Evolutionary conservation across 1,140 invertebrate genomes (phyloP).

Genomic region (Ephestia elutella): DNA sequence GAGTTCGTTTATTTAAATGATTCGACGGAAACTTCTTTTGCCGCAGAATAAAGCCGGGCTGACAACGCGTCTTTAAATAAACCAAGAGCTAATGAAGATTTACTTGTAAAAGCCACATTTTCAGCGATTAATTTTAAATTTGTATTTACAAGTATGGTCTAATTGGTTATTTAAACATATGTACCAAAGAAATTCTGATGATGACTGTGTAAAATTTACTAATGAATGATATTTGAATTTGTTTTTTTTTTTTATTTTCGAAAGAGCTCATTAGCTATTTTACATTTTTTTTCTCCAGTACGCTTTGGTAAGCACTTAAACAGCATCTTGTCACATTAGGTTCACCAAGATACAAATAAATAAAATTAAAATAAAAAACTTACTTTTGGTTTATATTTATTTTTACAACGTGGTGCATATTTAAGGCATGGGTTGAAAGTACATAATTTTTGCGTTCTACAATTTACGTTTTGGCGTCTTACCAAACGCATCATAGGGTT

Average conservation of each 20-base stretch:
- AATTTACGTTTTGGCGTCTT: no score
- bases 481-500: no score
- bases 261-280: no score
- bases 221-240: neutral
- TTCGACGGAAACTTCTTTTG: constrained; percentile 63
- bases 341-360: no score
- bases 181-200: neutral
- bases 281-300: no score
- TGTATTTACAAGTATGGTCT: neutral
- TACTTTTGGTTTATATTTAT: no score
- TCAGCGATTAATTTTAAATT: neutral
- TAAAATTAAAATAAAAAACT: no score
- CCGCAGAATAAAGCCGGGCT: constrained; percentile 31
- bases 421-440: no score
- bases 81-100: constrained; percentile 27
- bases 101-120: constrained; percentile 4
- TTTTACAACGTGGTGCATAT: no score
- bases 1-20: constrained; percentile 74
- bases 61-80: constrained; percentile 29
- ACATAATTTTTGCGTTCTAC: no score
- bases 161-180: constrained; percentile 2
- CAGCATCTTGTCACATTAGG: no score
- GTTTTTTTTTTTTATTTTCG: neutral
- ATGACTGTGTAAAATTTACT: neutral
- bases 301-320: no score